Evolutionary conservation across 2,113 vertebrate genomes (phyloP), one percentile per base, ranked within the genome.

Genomic region (Capreolus pygargus): DNA sequence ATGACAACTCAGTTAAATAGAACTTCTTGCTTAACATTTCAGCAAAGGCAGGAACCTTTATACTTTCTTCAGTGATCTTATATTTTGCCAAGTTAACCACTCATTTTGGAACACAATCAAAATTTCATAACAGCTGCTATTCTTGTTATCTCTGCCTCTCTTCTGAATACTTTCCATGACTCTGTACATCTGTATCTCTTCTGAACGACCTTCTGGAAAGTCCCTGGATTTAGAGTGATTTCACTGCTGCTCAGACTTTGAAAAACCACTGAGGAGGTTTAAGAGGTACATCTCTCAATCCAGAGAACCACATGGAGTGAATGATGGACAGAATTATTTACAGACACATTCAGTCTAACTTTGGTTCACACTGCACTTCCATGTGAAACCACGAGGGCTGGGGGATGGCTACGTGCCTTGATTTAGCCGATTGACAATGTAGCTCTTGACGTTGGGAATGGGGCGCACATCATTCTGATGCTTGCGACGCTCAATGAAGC

Each of bases 401-500:
- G 92, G 54, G 30, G 25, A n/a, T 2, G 70, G 93, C 90, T 99
- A 99, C 0, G 98, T 99, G 93, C 98, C 98, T 0, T 97, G 97
- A 93, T 86, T 98, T 76, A 98, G 96, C 92, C 99, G 97, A 95
- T 97, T 99, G 98, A 99, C 81, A 43, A 99, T 99, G 98, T 99
- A 99, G 92, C 99, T 99, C 98, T 99, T 99, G 98, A 99, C 98
- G 0, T 99, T 99, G 60, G 99, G 99, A 50, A 99, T 47, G 0
- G 99, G 99, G 23, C 99, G 99, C 74, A 99, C 99, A 0, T 99
- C 99, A 0, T 99, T 99, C 96, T 99, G 99, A 97, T 99, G 99
- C 92, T 98, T 99, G 95, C 99, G 99, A 57, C 99, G 98, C 89
- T 99, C 99, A 0, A 99, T 99, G 97, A 99, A 99, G 33, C 99